Conservation (phyloP, 2,797 vertebrate species). For the Eulemur coronatus region DNA sequence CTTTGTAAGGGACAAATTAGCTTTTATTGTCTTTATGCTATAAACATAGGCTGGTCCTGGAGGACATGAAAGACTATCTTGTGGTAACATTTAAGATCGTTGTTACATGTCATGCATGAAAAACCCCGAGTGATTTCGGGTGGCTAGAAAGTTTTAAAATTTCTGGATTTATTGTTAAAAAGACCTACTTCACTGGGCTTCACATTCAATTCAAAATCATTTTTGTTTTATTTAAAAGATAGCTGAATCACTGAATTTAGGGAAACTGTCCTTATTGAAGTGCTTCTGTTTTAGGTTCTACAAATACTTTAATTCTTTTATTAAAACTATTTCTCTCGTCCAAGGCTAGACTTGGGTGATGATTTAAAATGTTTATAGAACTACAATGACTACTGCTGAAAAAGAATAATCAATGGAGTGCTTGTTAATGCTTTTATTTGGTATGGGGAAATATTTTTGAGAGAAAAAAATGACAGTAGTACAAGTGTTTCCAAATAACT, state of each 20-base stretch:
- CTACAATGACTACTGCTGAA: background rate
- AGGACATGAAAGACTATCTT: background rate
- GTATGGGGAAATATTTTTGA: slow-evolving; percentile 1
- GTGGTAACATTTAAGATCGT: background rate
- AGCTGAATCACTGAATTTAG: background rate
- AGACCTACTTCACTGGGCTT: background rate
- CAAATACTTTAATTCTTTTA: background rate
- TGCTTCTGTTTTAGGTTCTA: background rate
- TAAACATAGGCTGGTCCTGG: background rate
- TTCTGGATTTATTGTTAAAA: slow-evolving; percentile 8
- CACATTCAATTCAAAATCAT: background rate
- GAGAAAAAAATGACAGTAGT: background rate
- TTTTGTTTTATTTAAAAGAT: slow-evolving; percentile 39
- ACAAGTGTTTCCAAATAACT: slow-evolving; percentile 13
- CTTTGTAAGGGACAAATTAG: background rate
- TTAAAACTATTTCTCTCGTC: background rate
- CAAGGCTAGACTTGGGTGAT: background rate
- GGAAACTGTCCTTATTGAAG: background rate
- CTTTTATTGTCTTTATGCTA: background rate
- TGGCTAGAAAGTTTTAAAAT: background rate
- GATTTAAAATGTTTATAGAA: slow-evolving; percentile 50
- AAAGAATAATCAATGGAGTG: background rate
- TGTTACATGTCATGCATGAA: background rate
- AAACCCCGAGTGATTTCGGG: background rate
- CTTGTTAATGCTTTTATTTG: background rate